phyloP scores from a whole-genome alignment of 2,888 invertebrate species.

The Eupithecia subfuscata region DNA sequence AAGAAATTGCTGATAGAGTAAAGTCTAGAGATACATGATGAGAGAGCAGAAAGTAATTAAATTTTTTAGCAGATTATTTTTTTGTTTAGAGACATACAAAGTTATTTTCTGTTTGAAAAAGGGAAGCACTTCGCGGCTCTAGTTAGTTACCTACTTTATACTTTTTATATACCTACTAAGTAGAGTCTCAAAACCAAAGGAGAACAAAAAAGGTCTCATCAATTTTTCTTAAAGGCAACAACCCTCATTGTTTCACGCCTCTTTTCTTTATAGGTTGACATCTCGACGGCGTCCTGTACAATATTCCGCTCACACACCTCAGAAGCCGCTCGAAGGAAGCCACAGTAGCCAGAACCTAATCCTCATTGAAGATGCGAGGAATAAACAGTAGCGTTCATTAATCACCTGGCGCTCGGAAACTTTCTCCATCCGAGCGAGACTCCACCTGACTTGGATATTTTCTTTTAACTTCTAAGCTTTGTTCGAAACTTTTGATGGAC shows the following conservation, averaged over 20 bases:
- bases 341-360: conserved; percentile 61
- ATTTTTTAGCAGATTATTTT: background rate
- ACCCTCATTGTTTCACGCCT: background rate
- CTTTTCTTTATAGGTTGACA: background rate
- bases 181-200: no score
- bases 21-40: background rate
- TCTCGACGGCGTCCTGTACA: background rate
- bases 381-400: conserved; percentile 78
- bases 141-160: background rate
- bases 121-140: no score
- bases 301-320: conserved; percentile 5
- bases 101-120: background rate
- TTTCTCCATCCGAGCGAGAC: conserved; percentile 77
- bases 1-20: conserved; percentile 5
- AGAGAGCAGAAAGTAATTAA: background rate
- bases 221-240: background rate
- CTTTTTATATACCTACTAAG: background rate
- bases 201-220: no score
- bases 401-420: conserved; percentile 71
- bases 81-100: background rate
- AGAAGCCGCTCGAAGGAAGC: background rate
- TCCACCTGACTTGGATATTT: conserved; percentile 82
- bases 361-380: conserved; percentile 71
- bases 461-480: conserved; percentile 84
- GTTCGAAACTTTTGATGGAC: conserved; percentile 82